Evolutionary conservation across 2,113 vertebrate genomes (phyloP), one percentile per base, ranked within the genome.

Genomic region (Stomatorhinus ivindoensis): DNA sequence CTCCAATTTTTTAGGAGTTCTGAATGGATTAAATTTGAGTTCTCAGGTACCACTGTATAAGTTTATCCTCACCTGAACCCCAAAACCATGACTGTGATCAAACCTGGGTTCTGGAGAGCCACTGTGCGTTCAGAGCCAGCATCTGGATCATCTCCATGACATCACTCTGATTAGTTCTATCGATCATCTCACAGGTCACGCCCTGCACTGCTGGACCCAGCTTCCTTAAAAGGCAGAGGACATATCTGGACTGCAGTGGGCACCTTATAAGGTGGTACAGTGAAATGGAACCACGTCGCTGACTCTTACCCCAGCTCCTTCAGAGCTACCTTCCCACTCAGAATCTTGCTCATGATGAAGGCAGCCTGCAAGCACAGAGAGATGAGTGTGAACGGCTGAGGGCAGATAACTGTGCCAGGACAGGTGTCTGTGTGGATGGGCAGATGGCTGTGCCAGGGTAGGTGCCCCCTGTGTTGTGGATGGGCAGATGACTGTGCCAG

Each of bases 81-180:
- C 73, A 39, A 80, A 80, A 80, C 73, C 73, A 80, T 80, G 13
- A 80, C 73, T 42, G 35, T 19, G 73, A 39, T 17, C 73, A 80
- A 91, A 95, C 96, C 92, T 94, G 93, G 58, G 76, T 21, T 90
- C 92, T 94, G 48, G 94, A 94, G 76, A 96, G 92, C 93, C 91
- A 93, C n/a, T 88, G 85, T 3, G 88, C 90, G 44, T 27, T 91
- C 50, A 93, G 91, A 48, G 89, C 42, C 13, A 95, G 53, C 58
- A 86, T 83, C 86, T 92, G 73, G n/a, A 55, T 73, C 91, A 94
- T 90, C n/a, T 93, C 91, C 87, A 89, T 24, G 0, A 69, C 27
- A 0, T 92, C 90, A 3, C 7, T 92, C 53, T 93, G 90, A 50
- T 91, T 19, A 19, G 91, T 58, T 10, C 80, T 65, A 13, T 92